Conservation (phyloP, 2,888 invertebrate genomes). For the Aleiodes testaceus region DNA sequence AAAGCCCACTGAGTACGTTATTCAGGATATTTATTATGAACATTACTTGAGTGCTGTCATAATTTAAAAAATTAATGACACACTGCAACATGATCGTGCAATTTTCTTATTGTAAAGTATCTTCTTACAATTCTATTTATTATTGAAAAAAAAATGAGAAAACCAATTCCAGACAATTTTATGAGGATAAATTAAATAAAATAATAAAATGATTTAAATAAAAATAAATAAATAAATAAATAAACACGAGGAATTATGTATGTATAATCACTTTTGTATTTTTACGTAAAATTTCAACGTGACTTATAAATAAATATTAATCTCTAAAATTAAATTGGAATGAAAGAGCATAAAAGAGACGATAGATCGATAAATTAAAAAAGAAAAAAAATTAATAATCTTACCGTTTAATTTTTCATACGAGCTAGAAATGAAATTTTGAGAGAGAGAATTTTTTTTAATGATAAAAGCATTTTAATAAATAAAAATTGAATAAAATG, state of each 20-base stretch:
- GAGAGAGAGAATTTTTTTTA: conserved; percentile 43
- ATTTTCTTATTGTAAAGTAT: conserved; percentile 50
- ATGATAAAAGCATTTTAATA: conserved; percentile 45
- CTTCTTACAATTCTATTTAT: conserved; percentile 49
- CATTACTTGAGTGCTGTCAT: conserved; percentile 8
- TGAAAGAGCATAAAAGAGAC: conserved; percentile 42
- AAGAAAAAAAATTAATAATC: conserved; percentile 49
- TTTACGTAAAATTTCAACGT: conserved; percentile 56
- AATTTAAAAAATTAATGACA: conserved; percentile 7
- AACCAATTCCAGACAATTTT: conserved; percentile 50
- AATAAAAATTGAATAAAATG: conserved; percentile 44
- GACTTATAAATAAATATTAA: conserved; percentile 51
- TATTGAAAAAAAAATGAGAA: conserved; percentile 19
- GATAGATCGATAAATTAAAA: conserved; percentile 51
- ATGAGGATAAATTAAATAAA: conserved; percentile 7
- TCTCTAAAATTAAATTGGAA: conserved; percentile 50
- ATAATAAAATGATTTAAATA: conserved; percentile 24
- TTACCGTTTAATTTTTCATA: conserved; percentile 65
- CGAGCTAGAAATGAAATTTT: conserved; percentile 51
- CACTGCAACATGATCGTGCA: conserved; percentile 17
- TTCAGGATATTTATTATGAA: conserved; percentile 9
- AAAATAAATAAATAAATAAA: conserved; percentile 18
- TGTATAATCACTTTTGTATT: conserved; percentile 63
- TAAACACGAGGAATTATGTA: conserved; percentile 58
- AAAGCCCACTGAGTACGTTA: conserved; percentile 14